phyloP scores from a whole-genome alignment of 2,113 vertebrate genomes.

The Catharus bicknelli region DNA sequence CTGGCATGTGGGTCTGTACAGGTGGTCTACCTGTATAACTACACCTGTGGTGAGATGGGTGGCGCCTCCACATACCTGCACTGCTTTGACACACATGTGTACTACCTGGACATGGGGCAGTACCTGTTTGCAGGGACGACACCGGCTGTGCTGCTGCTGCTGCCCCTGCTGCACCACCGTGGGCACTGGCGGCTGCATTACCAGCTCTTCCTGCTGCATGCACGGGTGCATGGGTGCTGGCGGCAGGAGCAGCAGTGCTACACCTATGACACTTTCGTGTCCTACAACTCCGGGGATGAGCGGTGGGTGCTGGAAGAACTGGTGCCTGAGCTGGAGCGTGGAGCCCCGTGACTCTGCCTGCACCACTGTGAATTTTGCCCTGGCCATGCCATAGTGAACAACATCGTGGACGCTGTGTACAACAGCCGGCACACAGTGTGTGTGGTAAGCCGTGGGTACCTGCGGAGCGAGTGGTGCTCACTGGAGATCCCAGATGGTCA shows the following conservation, averaged over 20 bases:
- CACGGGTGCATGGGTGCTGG: constrained; percentile 78
- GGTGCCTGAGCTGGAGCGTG: constrained; percentile 79
- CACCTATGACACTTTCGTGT: constrained; percentile 86
- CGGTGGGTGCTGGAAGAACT: constrained; percentile 81
- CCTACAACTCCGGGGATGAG: constrained; percentile 85
- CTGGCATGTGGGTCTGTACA: constrained; percentile 57
- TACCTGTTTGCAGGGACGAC: constrained; percentile 75
- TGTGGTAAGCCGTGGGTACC: constrained; percentile 82
- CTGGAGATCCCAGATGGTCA: constrained; percentile 88
- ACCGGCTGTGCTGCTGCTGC: constrained; percentile 66
- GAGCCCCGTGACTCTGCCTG: constrained; percentile 82
- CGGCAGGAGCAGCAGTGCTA: constrained; percentile 69
- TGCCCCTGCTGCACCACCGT: constrained; percentile 72
- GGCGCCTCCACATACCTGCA: constrained; percentile 26
- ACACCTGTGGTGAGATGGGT: constrained; percentile 18
- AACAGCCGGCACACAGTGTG: constrained; percentile 85
- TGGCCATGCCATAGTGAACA: constrained; percentile 83
- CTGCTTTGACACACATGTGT: constrained; percentile 79
- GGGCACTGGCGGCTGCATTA: constrained; percentile 83
- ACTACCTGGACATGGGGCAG: constrained; percentile 74
- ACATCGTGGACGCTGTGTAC: constrained; percentile 86
- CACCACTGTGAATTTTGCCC: constrained; percentile 88
- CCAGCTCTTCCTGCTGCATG: constrained; percentile 78
- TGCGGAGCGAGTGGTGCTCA: constrained; percentile 84
- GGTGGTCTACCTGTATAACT: constrained; percentile 76